These are phyloP conservation scores for Adelognathus sp. DNA, from an alignment of 2,888 invertebrate genomes.

Conservation along the genomic window DNA sequence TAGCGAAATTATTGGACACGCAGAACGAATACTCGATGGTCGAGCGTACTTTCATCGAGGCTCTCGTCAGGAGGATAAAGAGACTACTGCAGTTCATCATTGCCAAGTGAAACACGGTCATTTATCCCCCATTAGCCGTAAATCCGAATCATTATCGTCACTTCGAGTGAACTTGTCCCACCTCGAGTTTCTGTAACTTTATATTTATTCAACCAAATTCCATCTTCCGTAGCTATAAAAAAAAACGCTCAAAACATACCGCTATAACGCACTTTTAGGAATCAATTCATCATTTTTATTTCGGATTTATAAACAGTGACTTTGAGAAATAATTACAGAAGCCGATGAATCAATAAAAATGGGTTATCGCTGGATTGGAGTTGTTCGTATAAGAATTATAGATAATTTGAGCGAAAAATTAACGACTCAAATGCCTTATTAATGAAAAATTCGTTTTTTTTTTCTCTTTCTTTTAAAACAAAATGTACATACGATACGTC, in stretches of 20 bases:
- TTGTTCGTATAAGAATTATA: background rate
- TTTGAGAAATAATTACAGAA: background rate
- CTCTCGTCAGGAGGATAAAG: conserved; percentile 90
- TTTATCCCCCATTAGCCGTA: background rate
- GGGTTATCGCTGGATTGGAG: background rate
- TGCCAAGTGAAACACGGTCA: conserved; percentile 79
- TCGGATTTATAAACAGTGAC: background rate
- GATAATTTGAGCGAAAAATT: background rate
- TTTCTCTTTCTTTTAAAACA: background rate
- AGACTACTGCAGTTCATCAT: conserved; percentile 90
- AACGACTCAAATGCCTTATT: background rate
- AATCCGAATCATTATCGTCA: background rate
- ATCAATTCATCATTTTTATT: background rate
- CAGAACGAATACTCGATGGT: conserved; percentile 86
- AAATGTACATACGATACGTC: conserved; percentile 18
- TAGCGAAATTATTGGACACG: conserved; percentile 87
- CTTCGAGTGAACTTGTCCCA: background rate
- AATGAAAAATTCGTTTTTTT: background rate
- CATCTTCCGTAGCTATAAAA: background rate
- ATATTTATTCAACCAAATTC: background rate
- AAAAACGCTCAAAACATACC: background rate
- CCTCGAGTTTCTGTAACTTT: background rate
- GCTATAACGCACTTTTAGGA: background rate
- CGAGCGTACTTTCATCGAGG: conserved; percentile 88
- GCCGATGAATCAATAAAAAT: background rate